Conservation (phyloP, 2,113 vertebrate genomes). For the Passerina amoena region DNA sequence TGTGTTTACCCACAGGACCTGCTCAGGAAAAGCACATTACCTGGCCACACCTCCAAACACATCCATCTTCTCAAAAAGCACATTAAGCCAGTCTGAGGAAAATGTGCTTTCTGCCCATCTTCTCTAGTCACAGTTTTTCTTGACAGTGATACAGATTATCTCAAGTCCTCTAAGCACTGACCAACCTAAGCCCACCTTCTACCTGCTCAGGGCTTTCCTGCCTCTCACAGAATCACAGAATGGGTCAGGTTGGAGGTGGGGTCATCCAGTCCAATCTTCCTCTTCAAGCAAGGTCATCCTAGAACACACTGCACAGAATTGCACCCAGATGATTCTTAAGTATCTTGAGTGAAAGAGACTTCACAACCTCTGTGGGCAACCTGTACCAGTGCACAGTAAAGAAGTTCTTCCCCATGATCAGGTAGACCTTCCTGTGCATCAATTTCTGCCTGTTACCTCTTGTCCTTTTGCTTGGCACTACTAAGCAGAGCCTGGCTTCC, state of each 20-base stretch:
- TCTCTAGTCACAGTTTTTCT: neutral
- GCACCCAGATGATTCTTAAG: neutral
- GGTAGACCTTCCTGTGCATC: neutral
- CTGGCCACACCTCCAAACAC: neutral
- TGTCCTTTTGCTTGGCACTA: neutral
- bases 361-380: neutral
- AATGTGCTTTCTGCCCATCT: neutral
- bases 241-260: neutral
- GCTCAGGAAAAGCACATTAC: neutral
- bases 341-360: neutral
- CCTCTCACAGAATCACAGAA: neutral
- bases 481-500: neutral
- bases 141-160: neutral
- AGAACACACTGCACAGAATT: neutral
- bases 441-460: neutral
- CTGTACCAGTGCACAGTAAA: neutral
- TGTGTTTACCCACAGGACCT: accelerated
- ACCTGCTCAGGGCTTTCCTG: neutral
- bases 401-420: neutral
- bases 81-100: neutral
- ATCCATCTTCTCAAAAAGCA: neutral
- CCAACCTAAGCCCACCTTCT: neutral
- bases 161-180: neutral
- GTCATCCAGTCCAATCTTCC: neutral
- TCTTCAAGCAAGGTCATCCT: neutral